Base-by-base conservation (phyloP, 2,113 vertebrate species). In the Callipepla squamata region DNA sequence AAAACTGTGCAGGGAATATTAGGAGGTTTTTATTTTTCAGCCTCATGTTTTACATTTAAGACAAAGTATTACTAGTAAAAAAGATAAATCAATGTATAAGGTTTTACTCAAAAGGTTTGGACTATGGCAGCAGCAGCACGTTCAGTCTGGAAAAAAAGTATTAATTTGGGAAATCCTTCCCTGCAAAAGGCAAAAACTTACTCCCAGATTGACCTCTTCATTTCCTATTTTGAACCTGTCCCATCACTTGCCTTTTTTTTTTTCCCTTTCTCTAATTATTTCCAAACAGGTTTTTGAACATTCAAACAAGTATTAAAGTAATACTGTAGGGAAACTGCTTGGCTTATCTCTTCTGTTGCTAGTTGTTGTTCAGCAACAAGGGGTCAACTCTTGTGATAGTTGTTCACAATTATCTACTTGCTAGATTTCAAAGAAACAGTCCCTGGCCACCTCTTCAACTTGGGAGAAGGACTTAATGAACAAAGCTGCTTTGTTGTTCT, bases 371-470 rank as follows among this genome's bases (percentile, higher is more conserved):
- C 7, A 1, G 34, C 70, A 83, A 7, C 42, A 36, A 80, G 32
- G 32, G 76, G 76, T 88, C 76, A 88, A n/a, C 34, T 70, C n/a
- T 86, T 93, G 68, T 87, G 36, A 51, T 36, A 94, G 57, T 57
- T 92, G 44, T 36, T 92, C 59, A 68, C n/a, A 70, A 32, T 70
- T 57, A 70, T 58, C 26, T 66, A 28, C 82, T 87, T 53, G 8
- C 26, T 91, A 66, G 58, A 91, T 92, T 94, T 94, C 79, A 94
- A 89, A 87, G 78, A 81, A 80, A 53, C 10, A 77, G 16, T 89
- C 72, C 78, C 55, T 77, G 53, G 7, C 26, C 82, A 73, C 32
- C 23, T 77, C 75, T 87, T 92, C 67, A 89, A 22, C 67, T 91
- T 80, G 62, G 67, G 87, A 79, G 79, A 87, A 95, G n/a, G 1